phyloP scores from a whole-genome alignment of 2,113 vertebrate species.

The Trochalopteron elliotii region DNA sequence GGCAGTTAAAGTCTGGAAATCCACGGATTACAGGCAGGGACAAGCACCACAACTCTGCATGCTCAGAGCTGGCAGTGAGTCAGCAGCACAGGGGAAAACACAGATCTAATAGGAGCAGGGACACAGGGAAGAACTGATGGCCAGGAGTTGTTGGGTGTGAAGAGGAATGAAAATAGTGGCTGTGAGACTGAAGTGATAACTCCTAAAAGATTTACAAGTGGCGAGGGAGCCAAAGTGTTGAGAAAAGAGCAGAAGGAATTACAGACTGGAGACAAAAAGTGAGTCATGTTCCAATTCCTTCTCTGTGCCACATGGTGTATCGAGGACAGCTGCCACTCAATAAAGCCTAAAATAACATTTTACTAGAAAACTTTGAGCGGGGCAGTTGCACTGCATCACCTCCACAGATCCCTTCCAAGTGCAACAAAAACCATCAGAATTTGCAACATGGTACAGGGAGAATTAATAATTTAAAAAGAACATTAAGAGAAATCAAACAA shows the following conservation, averaged over 20 bases:
- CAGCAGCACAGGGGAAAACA: neutral
- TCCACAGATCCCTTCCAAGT: neutral
- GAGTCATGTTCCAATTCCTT: neutral
- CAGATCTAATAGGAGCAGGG: neutral
- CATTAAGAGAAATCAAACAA: neutral
- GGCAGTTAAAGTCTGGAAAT: neutral
- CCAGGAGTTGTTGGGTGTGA: neutral
- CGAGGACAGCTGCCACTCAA: neutral
- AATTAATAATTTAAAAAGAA: neutral
- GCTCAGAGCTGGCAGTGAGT: neutral
- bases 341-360: neutral
- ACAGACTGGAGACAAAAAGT: neutral
- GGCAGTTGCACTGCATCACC: neutral
- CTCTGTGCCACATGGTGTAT: neutral
- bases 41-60: neutral
- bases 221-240: neutral
- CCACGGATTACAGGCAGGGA: neutral
- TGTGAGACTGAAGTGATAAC: neutral
- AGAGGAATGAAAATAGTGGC: neutral
- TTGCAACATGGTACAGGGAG: accelerated
- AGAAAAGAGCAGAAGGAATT: neutral
- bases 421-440: neutral
- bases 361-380: neutral
- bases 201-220: neutral
- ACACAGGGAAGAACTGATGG: neutral